A percentile compares a stretch with the other conserved stretches of the same genome.
phyloP scores from a whole-genome alignment of 2,113 vertebrate genomes.

The Calonectris borealis region DNA sequence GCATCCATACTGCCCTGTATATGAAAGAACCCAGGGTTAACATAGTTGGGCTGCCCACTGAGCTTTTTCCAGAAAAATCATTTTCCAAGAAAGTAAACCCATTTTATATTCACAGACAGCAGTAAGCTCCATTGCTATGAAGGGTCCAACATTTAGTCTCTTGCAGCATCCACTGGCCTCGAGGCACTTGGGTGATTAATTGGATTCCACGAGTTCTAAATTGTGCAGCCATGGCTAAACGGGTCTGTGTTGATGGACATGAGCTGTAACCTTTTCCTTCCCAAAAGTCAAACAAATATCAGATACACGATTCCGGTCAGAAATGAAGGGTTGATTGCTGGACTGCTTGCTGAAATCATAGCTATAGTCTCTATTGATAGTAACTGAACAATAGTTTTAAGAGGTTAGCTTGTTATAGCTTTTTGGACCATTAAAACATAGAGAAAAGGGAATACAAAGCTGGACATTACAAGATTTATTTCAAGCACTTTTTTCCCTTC shows the following conservation, averaged over 20 bases:
- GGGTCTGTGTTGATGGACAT: not conserved
- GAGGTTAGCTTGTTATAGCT: not conserved
- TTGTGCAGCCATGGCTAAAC: not conserved
- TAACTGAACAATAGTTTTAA: not conserved
- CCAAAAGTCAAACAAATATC: not conserved
- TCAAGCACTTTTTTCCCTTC: not conserved
- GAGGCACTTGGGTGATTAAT: not conserved
- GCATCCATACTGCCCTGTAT: not conserved
- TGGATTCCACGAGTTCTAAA: not conserved
- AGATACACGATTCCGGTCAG: not conserved
- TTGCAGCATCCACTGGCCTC: not conserved
- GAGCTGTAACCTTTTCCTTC: not conserved
- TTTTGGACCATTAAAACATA: not conserved
- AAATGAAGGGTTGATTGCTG: constrained; percentile 12
- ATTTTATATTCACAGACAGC: not conserved
- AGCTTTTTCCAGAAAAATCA: not conserved
- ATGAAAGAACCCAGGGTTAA: not conserved
- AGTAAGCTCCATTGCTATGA: not conserved
- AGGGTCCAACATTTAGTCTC: not conserved
- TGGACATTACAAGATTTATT: not conserved
- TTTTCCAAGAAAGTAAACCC: not conserved
- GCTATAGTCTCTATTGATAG: not conserved
- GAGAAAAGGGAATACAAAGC: not conserved
- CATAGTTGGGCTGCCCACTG: not conserved
- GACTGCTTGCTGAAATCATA: not conserved